A percentile compares a stretch with the other conserved stretches of the same genome.
Evolutionary conservation across 1,140 invertebrate genomes (phyloP).

Genomic region (Yoshiicerus persimilis): DNA sequence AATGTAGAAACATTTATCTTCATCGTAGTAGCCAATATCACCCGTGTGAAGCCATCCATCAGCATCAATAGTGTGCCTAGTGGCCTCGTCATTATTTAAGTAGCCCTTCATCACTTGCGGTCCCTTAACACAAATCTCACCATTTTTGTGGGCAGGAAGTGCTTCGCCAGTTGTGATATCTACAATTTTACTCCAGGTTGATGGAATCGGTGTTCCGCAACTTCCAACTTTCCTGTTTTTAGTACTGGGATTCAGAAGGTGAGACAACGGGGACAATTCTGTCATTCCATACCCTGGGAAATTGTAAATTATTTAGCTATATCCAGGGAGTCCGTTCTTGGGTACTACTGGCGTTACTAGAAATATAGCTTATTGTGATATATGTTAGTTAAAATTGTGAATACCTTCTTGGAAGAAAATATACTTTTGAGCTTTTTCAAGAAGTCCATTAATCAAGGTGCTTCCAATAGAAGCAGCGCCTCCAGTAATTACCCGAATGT

Average conservation of each 20-base stretch:
- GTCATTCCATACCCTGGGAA: conserved; percentile 58
- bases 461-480: conserved; percentile 51
- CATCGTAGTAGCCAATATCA: conserved; percentile 65
- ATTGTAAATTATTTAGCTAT: conserved; percentile 44
- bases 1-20: conserved; percentile 68
- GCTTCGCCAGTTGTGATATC: conserved; percentile 53
- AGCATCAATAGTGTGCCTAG: conserved; percentile 76
- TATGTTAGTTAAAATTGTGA: too few species aligned
- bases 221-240: conserved; percentile 64
- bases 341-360: too few species aligned
- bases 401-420: conserved; percentile 35
- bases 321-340: too few species aligned
- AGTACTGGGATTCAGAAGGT: conserved; percentile 15
- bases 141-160: conserved; percentile 50
- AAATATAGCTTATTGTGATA: too few species aligned
- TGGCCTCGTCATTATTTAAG: conserved; percentile 56
- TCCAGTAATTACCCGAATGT: conserved; percentile 61
- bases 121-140: conserved; percentile 53
- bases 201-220: conserved; percentile 65
- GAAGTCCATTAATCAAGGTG: conserved; percentile 23
- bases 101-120: conserved; percentile 49
- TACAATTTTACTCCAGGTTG: conserved; percentile 67
- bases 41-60: conserved; percentile 66
- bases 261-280: conserved; percentile 41
- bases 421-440: conserved; percentile 32